Evolutionary conservation across 2,113 vertebrate genomes (phyloP).

Genomic region (Cairina moschata): DNA sequence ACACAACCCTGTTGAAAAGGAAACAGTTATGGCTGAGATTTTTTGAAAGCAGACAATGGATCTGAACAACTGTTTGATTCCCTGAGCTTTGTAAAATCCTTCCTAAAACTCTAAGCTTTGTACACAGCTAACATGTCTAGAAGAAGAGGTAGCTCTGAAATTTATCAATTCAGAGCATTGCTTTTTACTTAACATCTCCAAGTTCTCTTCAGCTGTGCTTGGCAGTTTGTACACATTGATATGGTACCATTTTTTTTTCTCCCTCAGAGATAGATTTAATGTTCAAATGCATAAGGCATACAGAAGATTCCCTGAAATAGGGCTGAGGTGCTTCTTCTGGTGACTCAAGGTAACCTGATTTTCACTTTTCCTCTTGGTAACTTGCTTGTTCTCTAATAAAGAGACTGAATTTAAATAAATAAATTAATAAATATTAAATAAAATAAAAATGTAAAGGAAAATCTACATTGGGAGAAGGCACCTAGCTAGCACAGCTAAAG

Average conservation of each 20-base stretch:
- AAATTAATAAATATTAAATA: no score
- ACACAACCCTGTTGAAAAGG: neutral
- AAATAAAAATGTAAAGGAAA: neutral
- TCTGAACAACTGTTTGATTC: neutral
- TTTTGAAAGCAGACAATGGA: neutral
- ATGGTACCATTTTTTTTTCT: neutral
- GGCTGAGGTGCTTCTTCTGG: neutral
- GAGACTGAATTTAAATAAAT: neutral
- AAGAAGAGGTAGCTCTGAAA: neutral
- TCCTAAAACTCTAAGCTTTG: neutral
- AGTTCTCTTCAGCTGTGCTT: neutral
- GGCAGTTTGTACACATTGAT: neutral
- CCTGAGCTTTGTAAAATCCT: conserved; percentile 1
- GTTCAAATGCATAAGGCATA: neutral
- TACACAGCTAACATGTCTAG: neutral
- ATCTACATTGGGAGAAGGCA: neutral
- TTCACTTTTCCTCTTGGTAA: neutral
- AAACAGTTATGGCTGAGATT: neutral
- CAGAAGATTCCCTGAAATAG: neutral
- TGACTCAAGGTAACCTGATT: neutral
- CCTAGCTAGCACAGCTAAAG: neutral
- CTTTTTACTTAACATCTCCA: neutral
- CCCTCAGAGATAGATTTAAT: neutral
- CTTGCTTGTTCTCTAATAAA: neutral
- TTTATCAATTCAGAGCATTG: neutral